Percentiles rank a stretch among this genome's conserved stretches.
phyloP scores from a whole-genome alignment of 2,888 invertebrate genomes.

The Apeira syringaria region DNA sequence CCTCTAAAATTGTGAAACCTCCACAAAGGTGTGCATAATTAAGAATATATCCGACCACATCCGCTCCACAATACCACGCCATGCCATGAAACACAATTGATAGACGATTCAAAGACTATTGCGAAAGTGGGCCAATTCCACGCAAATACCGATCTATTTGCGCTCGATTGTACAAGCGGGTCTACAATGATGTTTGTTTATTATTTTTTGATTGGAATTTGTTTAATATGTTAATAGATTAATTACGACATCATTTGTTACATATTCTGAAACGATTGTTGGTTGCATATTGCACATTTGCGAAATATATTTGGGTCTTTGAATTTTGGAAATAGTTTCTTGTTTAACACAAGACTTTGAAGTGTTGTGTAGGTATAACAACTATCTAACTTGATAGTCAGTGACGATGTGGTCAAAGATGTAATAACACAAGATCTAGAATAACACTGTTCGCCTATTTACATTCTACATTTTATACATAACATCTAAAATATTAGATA shows the following conservation, averaged over 20 bases:
- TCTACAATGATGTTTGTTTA: slow-evolving; percentile 17
- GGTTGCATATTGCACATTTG: slow-evolving; percentile 1
- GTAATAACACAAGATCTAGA: no score
- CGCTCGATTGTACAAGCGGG: slow-evolving; percentile 11
- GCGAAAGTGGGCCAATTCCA: slow-evolving; percentile 14
- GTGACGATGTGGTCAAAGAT: no score
- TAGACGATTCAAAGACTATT: slow-evolving; percentile 7
- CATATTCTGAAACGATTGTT: neutral
- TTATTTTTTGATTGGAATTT: no score
- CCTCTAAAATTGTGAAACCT: slow-evolving; percentile 1
- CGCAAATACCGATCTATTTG: slow-evolving; percentile 8
- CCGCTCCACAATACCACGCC: slow-evolving; percentile 13
- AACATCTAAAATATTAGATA: no score
- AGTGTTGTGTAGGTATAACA: no score
- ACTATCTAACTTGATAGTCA: no score
- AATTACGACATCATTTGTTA: slow-evolving; percentile 12
- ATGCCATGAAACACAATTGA: slow-evolving; percentile 7
- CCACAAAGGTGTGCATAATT: slow-evolving; percentile 13
- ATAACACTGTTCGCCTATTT: no score
- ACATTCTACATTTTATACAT: no score
- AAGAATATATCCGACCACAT: slow-evolving; percentile 11
- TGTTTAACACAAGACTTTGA: no score
- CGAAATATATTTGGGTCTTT: slow-evolving; percentile 6
- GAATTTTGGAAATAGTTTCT: no score
- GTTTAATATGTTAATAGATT: slow-evolving; percentile 14